Percentiles rank a stretch among this genome's conserved stretches.
phyloP scores from a whole-genome alignment of 1,140 invertebrate genomes.

The Nomia melanderi region DNA sequence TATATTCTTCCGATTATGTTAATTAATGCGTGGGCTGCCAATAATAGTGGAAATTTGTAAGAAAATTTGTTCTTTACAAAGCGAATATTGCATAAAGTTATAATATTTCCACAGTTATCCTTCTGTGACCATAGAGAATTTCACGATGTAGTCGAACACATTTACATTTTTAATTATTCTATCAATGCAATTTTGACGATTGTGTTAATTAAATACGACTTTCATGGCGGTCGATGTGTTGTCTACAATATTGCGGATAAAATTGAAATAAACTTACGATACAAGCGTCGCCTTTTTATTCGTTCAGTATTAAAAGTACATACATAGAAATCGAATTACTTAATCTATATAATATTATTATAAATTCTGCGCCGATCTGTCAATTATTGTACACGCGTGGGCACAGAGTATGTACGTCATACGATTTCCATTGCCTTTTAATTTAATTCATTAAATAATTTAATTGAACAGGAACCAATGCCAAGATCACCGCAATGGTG shows the following conservation, averaged over 20 bases:
- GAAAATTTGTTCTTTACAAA: background rate
- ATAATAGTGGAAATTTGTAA: background rate
- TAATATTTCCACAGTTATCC: background rate
- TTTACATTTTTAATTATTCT: no score
- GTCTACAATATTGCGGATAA: background rate
- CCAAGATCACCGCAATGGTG: background rate
- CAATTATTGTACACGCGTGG: conserved; percentile 25
- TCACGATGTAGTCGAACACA: background rate
- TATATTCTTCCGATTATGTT: conserved; percentile 34
- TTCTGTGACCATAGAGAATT: background rate
- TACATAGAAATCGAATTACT: background rate
- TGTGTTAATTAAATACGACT: no score
- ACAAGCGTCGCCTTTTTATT: conserved; percentile 6
- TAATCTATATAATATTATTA: conserved; percentile 35
- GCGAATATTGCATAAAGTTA: no score
- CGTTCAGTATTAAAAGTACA: conserved; percentile 31
- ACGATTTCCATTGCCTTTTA: background rate
- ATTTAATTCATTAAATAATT: conserved; percentile 36
- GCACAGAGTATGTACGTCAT: background rate
- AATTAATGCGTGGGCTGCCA: conserved; percentile 1
- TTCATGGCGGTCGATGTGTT: background rate
- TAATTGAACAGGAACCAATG: conserved; percentile 14
- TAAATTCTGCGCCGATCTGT: background rate
- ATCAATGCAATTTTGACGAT: no score
- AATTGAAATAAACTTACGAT: background rate